phyloP scores from a whole-genome alignment of 2,113 vertebrate genomes.

The Eretmochelys imbricata region DNA sequence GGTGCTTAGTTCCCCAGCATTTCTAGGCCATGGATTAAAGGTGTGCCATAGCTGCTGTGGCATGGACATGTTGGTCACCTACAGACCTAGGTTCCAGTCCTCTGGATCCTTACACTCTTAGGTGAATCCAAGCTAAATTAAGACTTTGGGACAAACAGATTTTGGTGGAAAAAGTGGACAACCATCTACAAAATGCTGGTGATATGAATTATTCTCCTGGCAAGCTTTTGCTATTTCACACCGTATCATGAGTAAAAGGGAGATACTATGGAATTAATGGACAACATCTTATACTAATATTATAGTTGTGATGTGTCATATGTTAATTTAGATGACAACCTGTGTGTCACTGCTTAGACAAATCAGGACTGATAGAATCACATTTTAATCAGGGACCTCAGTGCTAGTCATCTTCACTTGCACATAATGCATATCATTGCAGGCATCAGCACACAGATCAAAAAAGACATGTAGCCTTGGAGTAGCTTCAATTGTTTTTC shows the following conservation, averaged over 20 bases:
- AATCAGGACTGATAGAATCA: neutral
- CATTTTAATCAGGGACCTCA: neutral
- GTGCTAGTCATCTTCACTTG: neutral
- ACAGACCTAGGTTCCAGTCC: neutral
- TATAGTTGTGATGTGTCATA: neutral
- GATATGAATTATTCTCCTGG: neutral
- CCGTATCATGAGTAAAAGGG: neutral
- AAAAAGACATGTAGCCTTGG: slow-evolving; percentile 1
- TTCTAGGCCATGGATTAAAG: neutral
- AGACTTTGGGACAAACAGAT: neutral
- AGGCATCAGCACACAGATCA: slow-evolving; percentile 19
- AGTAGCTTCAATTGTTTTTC: slow-evolving; percentile 1
- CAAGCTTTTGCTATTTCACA: neutral
- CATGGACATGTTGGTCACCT: neutral
- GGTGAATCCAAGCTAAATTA: neutral
- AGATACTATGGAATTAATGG: neutral
- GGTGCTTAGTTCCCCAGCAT: neutral
- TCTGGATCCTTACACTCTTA: neutral
- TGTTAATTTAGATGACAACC: neutral
- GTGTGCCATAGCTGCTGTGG: neutral
- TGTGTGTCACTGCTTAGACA: neutral
- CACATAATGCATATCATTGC: rapidly evolving
- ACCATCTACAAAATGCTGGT: neutral
- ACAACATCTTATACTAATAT: neutral
- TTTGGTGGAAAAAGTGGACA: neutral